A percentile compares a stretch with the other conserved stretches of the same genome.
Conservation (phyloP, 2,797 vertebrate genomes). For the Anguilla megastoma region DNA sequence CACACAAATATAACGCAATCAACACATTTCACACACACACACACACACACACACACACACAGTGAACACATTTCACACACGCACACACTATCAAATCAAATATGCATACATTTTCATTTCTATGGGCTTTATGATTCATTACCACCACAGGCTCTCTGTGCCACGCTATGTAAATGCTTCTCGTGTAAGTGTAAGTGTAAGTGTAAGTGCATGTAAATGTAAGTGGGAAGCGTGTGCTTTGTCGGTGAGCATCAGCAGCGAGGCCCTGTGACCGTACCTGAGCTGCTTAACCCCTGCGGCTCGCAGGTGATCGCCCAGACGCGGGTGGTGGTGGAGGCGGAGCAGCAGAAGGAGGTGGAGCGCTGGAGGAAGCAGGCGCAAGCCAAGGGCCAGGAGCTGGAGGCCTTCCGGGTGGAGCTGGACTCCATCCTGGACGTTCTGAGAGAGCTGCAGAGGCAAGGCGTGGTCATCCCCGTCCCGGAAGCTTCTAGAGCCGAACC, state of each 20-base stretch:
- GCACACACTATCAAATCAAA: no score
- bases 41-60: no score
- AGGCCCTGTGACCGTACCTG: background rate
- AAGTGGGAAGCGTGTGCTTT: background rate
- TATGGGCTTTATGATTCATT: no score
- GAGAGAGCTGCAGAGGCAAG: slow-evolving; percentile 84
- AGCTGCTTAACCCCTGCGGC: background rate
- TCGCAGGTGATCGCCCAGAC: slow-evolving; percentile 76
- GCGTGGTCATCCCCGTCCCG: slow-evolving; percentile 75
- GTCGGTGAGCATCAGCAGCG: background rate
- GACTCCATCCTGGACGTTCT: slow-evolving; percentile 91
- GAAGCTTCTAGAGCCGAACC: slow-evolving; percentile 37
- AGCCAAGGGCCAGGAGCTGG: slow-evolving; percentile 80
- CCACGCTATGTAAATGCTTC: no score
- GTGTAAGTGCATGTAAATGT: no score
- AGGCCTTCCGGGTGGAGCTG: slow-evolving; percentile 84
- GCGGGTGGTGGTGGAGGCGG: slow-evolving; percentile 56
- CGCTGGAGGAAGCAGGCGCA: slow-evolving; percentile 83
- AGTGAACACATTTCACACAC: no score
- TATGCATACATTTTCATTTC: no score
- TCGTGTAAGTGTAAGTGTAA: no score
- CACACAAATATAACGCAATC: no score
- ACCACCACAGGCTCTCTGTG: no score
- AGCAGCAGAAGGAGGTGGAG: slow-evolving; percentile 73
- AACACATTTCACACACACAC: no score